Conservation (phyloP, 2,113 vertebrate species). For the Progne subis region DNA sequence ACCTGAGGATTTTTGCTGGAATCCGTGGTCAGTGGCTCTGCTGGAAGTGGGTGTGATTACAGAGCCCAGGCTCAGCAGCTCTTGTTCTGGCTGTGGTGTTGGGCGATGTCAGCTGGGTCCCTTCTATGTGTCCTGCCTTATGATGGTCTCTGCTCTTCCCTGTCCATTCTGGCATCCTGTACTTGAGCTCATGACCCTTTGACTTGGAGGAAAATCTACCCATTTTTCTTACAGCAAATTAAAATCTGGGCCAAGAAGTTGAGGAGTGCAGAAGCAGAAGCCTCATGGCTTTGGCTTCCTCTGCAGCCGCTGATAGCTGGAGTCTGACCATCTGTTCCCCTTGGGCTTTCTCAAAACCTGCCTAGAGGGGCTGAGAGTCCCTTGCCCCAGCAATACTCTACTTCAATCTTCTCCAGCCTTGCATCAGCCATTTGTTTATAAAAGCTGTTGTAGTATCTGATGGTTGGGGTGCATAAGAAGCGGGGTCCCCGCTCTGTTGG, state of each 20-base stretch:
- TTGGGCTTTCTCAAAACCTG: neutral
- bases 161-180: neutral
- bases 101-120: neutral
- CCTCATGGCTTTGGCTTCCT: neutral
- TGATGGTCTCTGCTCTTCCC: neutral
- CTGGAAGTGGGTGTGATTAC: neutral
- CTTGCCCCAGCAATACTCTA: neutral
- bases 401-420: neutral
- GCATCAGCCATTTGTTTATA: neutral
- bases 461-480: fast-evolving
- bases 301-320: neutral
- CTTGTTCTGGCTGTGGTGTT: fast-evolving
- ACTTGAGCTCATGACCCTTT: fast-evolving
- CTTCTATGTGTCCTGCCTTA: neutral
- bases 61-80: neutral
- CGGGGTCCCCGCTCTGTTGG: fast-evolving
- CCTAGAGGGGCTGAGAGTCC: neutral
- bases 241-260: neutral
- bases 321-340: neutral
- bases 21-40: neutral
- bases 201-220: neutral
- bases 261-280: neutral
- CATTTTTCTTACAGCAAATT: neutral
- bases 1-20: neutral
- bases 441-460: neutral